These are phyloP conservation scores for Ophiodon elongatus DNA, from an alignment of 2,113 vertebrate genomes.

Conservation along the genomic window DNA sequence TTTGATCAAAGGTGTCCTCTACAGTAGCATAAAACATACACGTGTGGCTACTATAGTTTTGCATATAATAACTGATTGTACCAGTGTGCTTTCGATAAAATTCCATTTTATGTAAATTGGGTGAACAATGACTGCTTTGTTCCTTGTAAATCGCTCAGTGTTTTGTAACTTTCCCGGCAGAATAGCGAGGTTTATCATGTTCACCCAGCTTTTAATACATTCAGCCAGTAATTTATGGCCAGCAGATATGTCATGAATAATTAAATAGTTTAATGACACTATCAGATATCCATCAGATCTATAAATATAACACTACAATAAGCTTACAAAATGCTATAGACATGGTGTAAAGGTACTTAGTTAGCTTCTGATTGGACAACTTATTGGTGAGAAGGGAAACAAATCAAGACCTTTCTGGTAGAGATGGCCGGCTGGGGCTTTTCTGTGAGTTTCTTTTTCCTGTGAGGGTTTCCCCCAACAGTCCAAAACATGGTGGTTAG, in stretches of 20 bases:
- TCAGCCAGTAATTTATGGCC: slow-evolving; percentile 26
- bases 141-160: background rate
- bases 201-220: slow-evolving; percentile 11
- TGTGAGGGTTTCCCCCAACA: background rate
- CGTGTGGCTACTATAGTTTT: background rate
- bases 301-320: slow-evolving; percentile 1
- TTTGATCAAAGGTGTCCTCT: background rate
- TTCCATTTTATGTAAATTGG: slow-evolving; percentile 13
- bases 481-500: background rate
- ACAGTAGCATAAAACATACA: background rate
- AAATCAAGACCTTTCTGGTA: background rate
- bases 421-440: background rate
- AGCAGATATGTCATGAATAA: slow-evolving; percentile 36
- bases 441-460: background rate
- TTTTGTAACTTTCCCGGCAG: background rate
- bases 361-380: background rate
- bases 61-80: background rate
- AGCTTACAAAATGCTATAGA: background rate
- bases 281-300: slow-evolving; percentile 20
- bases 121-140: slow-evolving; percentile 18
- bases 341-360: background rate
- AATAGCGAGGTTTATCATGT: background rate
- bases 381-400: background rate
- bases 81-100: background rate
- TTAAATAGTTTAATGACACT: slow-evolving; percentile 33